Base-by-base conservation (phyloP, 2,888 invertebrate genomes). In the Tetropium fuscum region DNA sequence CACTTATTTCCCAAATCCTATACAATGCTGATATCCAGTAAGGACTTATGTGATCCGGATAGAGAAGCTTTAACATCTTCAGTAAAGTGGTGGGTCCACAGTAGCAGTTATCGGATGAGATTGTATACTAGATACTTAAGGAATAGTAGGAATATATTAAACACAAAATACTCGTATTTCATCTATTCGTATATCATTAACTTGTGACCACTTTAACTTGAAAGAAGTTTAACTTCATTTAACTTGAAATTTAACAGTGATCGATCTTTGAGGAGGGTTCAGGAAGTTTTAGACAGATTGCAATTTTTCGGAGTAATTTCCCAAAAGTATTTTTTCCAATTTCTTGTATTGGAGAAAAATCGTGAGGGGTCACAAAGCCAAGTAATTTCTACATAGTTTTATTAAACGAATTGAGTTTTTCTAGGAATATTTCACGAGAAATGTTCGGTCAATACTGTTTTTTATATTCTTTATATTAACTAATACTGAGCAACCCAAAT, bases 1-100 rank as follows among this genome's bases (percentile, higher is more conserved):
- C 49, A 48, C 56, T 58, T 58, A 58, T 59, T 53, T 53, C 49
- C 56, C 58, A 45, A 53, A 47, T 57, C 58, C 58, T 41, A 38
- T 45, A 60, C 65, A 65, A 61, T 63, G 34, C 59, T 43, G 64
- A 66, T 68, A 68, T 68, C 69, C 60, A 53, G 60, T 54, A 38
- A 36, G 47, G 58, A 63, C 60, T 67, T 66, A 67, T 59, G 62
- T 38, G 55, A 54, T 54, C 57, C 61, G 67, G 67, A 67, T 64
- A 65, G 19, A 20, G 36, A 38, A 44, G 51, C 41, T 49, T 41
- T 22, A 20, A n/a, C n/a, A n/a, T n/a, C n/a, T n/a, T n/a, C n/a
- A n/a, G n/a, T n/a, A n/a, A n/a, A n/a, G n/a, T n/a, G n/a, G n/a
- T n/a, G n/a, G n/a, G n/a, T n/a, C n/a, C n/a, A n/a, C n/a, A n/a